phyloP scores from a whole-genome alignment of 2,797 vertebrate species.

The Rhynchotus rufescens region DNA sequence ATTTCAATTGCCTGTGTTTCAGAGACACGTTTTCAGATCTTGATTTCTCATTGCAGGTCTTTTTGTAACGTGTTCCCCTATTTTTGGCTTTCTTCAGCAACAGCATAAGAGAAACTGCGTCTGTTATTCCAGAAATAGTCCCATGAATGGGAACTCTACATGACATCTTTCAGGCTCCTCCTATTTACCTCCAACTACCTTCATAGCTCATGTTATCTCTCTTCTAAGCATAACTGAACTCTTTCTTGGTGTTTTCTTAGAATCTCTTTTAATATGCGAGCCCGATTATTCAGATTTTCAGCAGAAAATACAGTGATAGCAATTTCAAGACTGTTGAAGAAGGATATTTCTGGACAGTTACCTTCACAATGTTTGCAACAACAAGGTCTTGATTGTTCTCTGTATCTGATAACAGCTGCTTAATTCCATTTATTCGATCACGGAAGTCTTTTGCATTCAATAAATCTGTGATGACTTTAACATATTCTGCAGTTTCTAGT shows the following conservation, averaged over 20 bases:
- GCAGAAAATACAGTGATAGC: not conserved
- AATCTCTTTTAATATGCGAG: too few species aligned
- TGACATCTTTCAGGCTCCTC: not conserved
- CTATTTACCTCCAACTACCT: not conserved
- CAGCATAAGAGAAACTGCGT: not conserved
- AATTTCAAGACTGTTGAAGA: not conserved
- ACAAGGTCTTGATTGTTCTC: conserved; percentile 87
- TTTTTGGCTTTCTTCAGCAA: not conserved
- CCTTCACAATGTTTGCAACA: conserved; percentile 83
- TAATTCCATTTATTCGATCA: conserved; percentile 89
- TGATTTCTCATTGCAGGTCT: not conserved
- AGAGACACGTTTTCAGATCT: not conserved
- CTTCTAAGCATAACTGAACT: too few species aligned
- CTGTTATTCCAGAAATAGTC: not conserved
- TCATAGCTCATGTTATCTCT: not conserved
- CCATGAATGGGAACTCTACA: not conserved
- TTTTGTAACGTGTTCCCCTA: not conserved
- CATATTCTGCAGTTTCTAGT: conserved; percentile 88
- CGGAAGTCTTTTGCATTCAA: conserved; percentile 91
- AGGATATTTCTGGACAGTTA: not conserved
- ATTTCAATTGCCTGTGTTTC: not conserved
- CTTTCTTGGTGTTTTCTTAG: not conserved
- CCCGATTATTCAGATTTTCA: not conserved
- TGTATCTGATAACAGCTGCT: conserved; percentile 87
- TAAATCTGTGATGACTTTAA: conserved; percentile 82